A percentile compares a stretch with the other conserved stretches of the same genome.
These are phyloP conservation scores for Gymnoscopelus braueri DNA, from an alignment of 2,797 vertebrate species.

Conservation along the genomic window DNA sequence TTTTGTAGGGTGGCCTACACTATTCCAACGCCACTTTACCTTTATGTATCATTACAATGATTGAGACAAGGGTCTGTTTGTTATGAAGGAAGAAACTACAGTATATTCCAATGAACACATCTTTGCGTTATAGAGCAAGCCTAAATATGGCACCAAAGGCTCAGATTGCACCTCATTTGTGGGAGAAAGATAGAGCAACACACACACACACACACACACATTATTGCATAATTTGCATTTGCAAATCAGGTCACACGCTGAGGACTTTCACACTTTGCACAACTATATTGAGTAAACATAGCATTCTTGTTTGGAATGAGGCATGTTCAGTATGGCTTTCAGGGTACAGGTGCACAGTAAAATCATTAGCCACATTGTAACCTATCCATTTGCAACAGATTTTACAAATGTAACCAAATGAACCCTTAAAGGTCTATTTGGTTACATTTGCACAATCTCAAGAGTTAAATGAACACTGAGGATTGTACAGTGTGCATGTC, in stretches of 20 bases:
- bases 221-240: constrained; percentile 35
- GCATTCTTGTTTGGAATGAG: not conserved
- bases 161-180: not conserved
- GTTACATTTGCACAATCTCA: too few relatives aligned
- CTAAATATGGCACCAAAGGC: not conserved
- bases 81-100: constrained; percentile 13
- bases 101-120: not conserved
- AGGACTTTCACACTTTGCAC: not conserved
- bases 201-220: not conserved
- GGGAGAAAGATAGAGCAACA: not conserved
- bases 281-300: constrained; percentile 11
- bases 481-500: not conserved
- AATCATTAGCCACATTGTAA: too few relatives aligned
- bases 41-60: constrained; percentile 9
- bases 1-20: constrained; percentile 39
- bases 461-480: too few relatives aligned
- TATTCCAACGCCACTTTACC: constrained; percentile 31
- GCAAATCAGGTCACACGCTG: constrained; percentile 1
- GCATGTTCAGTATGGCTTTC: not conserved
- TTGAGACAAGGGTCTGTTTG: not conserved
- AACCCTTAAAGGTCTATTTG: too few relatives aligned
- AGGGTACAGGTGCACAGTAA: not conserved
- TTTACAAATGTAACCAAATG: not conserved
- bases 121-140: too few relatives aligned
- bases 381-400: too few relatives aligned